Base-by-base conservation (phyloP, 2,797 vertebrate genomes). In the Tragopan temminckii region DNA sequence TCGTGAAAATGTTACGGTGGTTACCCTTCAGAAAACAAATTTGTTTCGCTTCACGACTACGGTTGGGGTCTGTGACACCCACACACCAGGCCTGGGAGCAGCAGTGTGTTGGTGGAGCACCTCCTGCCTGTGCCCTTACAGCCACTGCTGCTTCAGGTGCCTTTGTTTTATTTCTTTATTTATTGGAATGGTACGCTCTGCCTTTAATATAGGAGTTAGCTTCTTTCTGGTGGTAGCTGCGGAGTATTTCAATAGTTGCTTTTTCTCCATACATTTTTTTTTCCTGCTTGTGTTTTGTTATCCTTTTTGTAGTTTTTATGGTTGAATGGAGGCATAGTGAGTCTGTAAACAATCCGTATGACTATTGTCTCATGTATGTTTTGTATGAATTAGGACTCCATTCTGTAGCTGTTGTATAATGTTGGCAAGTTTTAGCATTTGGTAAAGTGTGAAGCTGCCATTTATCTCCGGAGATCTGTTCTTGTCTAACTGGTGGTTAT, bases 1-100 rank as follows among this genome's bases (percentile, higher is more conserved):
- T 55, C 6, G 9, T 70, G 17, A 5, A 7, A 77, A 25, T 24
- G 5, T 67, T 79, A 11, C 0, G 1, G 0, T 66, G 29, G 43
- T 35, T 75, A 45, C 6, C 21, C 50, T 83, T 86, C 31, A 5
- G 40, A 48, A 71, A 42, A 43, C 40, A 66, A 55, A 45, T 62
- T n/a, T 45, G 18, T 29, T 64, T 58, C 53, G 6, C 18, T 84
- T 18, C 23, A 57, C 27, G 31, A 53, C 19, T 42, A 8, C 52
- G 21, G 8, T n/a, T 71, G 33, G 33, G 46, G 45, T 14, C 0
- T 0, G 27, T 74, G 69, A 24, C 8, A 14, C 46, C 18, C 46
- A 36, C 13, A n/a, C 24, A 9, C 7, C 2, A 3, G 27, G 11
- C 21, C 57, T 69, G 50, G 15, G n/a, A 64, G 77, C 42, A 69